Conservation (phyloP, 2,113 vertebrate genomes). For the Entomyzon cyanotis region DNA sequence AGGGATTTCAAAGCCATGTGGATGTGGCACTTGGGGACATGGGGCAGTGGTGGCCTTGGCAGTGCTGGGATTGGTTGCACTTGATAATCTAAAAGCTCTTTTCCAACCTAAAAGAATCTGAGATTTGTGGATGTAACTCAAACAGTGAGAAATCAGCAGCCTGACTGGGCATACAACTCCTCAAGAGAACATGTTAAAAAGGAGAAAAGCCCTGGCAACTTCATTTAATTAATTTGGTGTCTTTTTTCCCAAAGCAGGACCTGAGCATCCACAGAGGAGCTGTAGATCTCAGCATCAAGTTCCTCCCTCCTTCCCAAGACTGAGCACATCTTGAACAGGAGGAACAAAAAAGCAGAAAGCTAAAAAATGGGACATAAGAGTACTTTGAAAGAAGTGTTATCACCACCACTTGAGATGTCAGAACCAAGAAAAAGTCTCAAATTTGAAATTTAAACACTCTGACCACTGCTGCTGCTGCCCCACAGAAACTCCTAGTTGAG, state of each 20-base stretch:
- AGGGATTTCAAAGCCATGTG: accelerated
- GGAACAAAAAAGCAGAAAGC: not conserved
- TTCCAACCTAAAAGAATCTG: not conserved
- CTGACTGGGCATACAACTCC: not conserved
- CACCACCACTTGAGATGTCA: not conserved
- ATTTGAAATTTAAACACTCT: not conserved
- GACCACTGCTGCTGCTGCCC: not conserved
- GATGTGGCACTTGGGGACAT: not conserved
- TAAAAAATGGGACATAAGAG: not conserved
- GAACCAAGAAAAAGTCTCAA: not conserved
- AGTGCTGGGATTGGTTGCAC: not conserved
- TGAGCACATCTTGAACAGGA: not conserved
- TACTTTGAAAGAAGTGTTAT: not conserved
- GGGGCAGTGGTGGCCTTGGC: not conserved
- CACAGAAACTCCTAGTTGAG: not conserved
- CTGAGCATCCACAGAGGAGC: not conserved
- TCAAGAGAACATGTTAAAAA: not conserved
- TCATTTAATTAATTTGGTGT: not conserved
- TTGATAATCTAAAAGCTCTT: not conserved
- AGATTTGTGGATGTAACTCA: not conserved
- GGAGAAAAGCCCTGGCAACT: not conserved
- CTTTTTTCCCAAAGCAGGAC: not conserved
- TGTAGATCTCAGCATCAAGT: not conserved
- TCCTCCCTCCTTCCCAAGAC: not conserved
- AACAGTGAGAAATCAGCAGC: not conserved